Evolutionary conservation across 2,797 vertebrate species (phyloP).

Genomic region (Sebastolobus alascanus): DNA sequence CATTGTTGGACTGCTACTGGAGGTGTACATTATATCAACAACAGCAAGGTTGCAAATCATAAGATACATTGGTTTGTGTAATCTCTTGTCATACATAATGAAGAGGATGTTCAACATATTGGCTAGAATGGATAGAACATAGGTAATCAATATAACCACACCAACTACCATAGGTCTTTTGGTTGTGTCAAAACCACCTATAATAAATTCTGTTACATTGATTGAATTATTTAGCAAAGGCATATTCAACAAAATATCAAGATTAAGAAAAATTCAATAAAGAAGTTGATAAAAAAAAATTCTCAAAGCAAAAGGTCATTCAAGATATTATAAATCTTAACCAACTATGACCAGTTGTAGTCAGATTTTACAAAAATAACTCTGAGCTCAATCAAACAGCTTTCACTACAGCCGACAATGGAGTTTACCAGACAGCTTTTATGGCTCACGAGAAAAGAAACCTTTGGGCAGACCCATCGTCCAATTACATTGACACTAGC

Average conservation of each 20-base stretch:
- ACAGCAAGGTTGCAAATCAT: conserved; percentile 74
- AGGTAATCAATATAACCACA: conserved; percentile 17
- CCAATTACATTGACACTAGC: neutral
- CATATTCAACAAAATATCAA: conserved; percentile 23
- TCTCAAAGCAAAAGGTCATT: neutral
- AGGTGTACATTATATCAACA: conserved; percentile 65
- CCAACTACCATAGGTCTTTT: conserved; percentile 16
- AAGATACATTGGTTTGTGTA: conserved; percentile 78
- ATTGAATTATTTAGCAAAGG: conserved; percentile 32
- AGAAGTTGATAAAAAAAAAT: neutral
- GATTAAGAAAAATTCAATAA: neutral
- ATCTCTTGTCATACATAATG: conserved; percentile 61
- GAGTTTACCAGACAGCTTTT: neutral
- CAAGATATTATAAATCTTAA: neutral
- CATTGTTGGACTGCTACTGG: conserved; percentile 54
- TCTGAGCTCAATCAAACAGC: neutral
- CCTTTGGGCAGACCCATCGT: neutral
- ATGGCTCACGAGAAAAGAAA: neutral
- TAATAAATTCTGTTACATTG: conserved; percentile 28
- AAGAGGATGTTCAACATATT: conserved; percentile 56
- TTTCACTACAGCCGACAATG: neutral
- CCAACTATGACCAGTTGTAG: neutral
- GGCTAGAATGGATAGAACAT: neutral
- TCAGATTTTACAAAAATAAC: neutral
- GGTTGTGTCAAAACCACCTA: conserved; percentile 37